Base-by-base conservation (phyloP, 2,797 vertebrate species). In the Scleropages formosus region DNA sequence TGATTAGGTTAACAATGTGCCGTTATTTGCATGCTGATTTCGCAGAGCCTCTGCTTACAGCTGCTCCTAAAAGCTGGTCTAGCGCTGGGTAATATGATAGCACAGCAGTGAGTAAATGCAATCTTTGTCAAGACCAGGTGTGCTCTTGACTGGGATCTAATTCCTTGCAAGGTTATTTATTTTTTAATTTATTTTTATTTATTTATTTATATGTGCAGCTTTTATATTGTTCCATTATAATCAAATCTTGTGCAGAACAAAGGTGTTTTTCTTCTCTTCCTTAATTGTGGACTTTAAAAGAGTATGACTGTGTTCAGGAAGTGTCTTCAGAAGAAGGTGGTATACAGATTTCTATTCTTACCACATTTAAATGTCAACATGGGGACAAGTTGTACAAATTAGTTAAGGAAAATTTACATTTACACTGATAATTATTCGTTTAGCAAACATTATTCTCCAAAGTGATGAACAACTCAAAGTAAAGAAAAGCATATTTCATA, bases 21-120 rank as follows among this genome's bases (percentile, higher is more conserved):
- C 95, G 95, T 96, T 98, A 98, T 99, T 98, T 97, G 95, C 96
- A 98, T 98, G 95, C 94, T 96, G 96, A 99, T 98, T 98, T 97
- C 89, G 92, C 88, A 92, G 94, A 72, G 93, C 91, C 93, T 92
- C 93, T 94, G 91, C 93, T 24, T 24, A 62, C 75, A 76, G 75
- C 75, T 76, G 67, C 16, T 49, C 47, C 75, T 59, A 39, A 92
- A 93, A 94, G 94, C 93, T 94, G 93, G 89, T 90, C 95, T 94
- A 93, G 65, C 1, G n/a, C 22, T 60, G 20, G 92, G 94, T 95
- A 95, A 95, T 93, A 94, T 92, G 95, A 97, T 94, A 93, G 94
- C 95, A 91, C 95, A 94, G 94, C 95, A 95, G 94, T 95, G 95
- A 96, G 95, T 95, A 95, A 96, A 97, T 94, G 95, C 96, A 96